phyloP scores from a whole-genome alignment of 1,140 invertebrate genomes.

The Drosophila sechellia region DNA sequence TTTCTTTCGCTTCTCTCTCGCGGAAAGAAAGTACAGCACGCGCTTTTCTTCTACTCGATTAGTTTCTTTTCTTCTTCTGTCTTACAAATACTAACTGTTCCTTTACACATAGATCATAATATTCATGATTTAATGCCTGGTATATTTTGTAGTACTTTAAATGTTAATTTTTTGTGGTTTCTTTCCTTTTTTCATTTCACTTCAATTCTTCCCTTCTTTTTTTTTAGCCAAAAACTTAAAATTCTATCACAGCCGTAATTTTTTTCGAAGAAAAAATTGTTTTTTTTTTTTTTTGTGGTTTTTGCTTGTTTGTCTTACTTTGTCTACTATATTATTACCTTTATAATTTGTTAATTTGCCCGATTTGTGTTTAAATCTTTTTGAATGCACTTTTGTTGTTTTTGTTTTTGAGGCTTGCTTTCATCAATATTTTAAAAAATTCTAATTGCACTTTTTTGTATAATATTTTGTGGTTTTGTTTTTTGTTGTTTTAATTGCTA shows the following conservation, averaged over 20 bases:
- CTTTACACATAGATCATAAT: slow-evolving; percentile 46
- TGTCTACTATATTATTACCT: slow-evolving; percentile 28
- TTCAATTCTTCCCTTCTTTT: background rate
- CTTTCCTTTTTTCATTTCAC: background rate
- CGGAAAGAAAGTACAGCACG: slow-evolving; percentile 37
- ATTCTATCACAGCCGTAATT: slow-evolving; percentile 76
- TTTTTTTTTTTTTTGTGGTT: slow-evolving; percentile 39
- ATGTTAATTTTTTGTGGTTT: slow-evolving; percentile 33
- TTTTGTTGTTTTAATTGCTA: slow-evolving; percentile 59
- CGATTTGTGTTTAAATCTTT: slow-evolving; percentile 63
- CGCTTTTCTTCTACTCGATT: slow-evolving; percentile 43
- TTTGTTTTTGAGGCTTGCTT: slow-evolving; percentile 56
- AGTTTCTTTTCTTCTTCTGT: slow-evolving; percentile 22
- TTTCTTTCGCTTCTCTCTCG: slow-evolving; percentile 19
- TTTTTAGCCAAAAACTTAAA: slow-evolving; percentile 59
- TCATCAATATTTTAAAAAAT: slow-evolving; percentile 77
- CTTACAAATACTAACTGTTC: slow-evolving; percentile 48
- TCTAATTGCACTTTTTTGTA: slow-evolving; percentile 81
- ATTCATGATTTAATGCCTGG: slow-evolving; percentile 35
- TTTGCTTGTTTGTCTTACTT: slow-evolving; percentile 36
- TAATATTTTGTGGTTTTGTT: slow-evolving; percentile 39
- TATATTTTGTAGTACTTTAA: slow-evolving; percentile 19
- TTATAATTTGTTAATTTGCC: slow-evolving; percentile 51
- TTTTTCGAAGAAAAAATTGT: slow-evolving; percentile 62
- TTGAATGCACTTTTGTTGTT: slow-evolving; percentile 76